Evolutionary conservation across 1,140 invertebrate species (phyloP).

Genomic region (Caenorhabditis tropicalis): DNA sequence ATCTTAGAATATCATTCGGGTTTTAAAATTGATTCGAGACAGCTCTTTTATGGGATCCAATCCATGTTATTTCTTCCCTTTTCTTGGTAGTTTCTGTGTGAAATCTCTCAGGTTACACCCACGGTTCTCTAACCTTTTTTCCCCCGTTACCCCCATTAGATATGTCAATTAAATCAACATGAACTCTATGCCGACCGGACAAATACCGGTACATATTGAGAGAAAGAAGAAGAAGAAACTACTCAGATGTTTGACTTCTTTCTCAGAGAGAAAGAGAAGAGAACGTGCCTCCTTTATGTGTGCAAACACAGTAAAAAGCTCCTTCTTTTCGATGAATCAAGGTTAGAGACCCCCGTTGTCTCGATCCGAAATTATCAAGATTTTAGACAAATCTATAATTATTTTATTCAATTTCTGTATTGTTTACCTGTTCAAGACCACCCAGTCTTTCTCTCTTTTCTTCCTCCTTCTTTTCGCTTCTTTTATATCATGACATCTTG

Average conservation of each 20-base stretch:
- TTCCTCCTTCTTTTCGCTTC: background rate
- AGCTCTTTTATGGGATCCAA: no score
- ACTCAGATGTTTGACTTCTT: constrained; percentile 42
- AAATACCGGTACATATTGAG: constrained; percentile 28
- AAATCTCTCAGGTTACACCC: background rate
- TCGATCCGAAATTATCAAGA: background rate
- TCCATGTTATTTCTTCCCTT: no score
- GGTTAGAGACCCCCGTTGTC: background rate
- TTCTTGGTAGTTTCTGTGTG: background rate
- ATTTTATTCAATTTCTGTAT: no score
- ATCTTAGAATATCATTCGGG: no score
- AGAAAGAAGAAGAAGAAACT: background rate
- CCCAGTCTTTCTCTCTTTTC: no score
- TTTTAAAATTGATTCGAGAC: no score
- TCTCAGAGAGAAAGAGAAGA: background rate
- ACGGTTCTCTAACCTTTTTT: background rate
- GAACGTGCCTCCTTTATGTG: constrained; percentile 2
- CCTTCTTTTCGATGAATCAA: background rate
- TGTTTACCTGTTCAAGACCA: no score
- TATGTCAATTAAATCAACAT: constrained; percentile 43
- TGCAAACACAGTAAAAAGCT: constrained; percentile 7
- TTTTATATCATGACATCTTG: background rate
- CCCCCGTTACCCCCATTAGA: constrained; percentile 4
- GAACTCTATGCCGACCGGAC: constrained; percentile 26
- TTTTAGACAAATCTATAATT: background rate